These are phyloP conservation scores for Amiota communis DNA, from an alignment of 2,888 invertebrate genomes.

Conservation along the genomic window DNA sequence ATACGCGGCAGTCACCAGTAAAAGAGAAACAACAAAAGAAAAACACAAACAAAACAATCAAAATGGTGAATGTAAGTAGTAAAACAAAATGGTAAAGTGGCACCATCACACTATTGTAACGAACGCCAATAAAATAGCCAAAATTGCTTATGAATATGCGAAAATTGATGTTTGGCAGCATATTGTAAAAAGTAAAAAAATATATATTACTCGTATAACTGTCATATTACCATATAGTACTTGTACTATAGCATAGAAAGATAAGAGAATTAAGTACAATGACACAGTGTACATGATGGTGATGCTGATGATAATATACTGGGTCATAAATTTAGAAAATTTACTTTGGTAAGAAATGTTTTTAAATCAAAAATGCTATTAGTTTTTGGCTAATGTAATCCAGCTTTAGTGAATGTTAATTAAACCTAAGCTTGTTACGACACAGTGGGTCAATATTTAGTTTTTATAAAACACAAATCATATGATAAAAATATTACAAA, in stretches of 20 bases:
- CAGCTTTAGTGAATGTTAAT: too few relatives aligned
- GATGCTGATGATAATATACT: not conserved
- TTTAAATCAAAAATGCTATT: too few relatives aligned
- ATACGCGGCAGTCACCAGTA: not conserved
- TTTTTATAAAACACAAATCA: too few relatives aligned
- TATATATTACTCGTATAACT: too few relatives aligned
- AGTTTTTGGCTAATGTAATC: too few relatives aligned
- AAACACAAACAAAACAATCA: not conserved
- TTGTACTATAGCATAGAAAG: not conserved
- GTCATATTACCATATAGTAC: too few relatives aligned
- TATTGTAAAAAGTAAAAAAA: too few relatives aligned
- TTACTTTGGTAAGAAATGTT: too few relatives aligned
- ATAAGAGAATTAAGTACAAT: not conserved
- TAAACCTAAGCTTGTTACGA: too few relatives aligned
- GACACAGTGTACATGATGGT: not conserved
- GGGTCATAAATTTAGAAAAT: not conserved
- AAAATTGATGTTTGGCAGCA: not conserved
- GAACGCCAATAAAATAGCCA: not conserved
- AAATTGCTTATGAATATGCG: constrained; percentile 15
- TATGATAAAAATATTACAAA: too few relatives aligned
- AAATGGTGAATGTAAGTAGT: too few relatives aligned
- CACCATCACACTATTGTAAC: not conserved
- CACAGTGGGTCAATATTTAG: too few relatives aligned
- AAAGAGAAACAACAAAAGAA: not conserved
- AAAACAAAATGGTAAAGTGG: not conserved